Evolutionary conservation across 1,140 invertebrate species (phyloP), one percentile per base, ranked within the genome.

Genomic region (Pogonomyrmex barbatus): DNA sequence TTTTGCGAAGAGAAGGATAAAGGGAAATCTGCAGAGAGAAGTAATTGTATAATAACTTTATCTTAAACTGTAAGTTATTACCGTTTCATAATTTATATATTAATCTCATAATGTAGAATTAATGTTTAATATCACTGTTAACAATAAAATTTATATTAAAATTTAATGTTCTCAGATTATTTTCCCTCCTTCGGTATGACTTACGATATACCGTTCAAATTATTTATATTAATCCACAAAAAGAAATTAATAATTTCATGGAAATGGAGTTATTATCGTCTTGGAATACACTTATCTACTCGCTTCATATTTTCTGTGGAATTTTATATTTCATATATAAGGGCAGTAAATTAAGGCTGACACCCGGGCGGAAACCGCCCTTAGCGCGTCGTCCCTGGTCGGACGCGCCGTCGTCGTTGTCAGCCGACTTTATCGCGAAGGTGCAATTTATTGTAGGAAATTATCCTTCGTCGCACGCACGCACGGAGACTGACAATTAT

Each of bases 361-460:
- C 54, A 50, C 42, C n/a, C 17, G 33, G 30, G 45, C 60, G 62
- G 62, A 47, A 33, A 52, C 39, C 65, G 42, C 12, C 30, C 68
- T 82, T 73, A 82, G 42, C 39, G 67, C 54, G 52, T 81, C 54
- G 52, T 81, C 63, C n/a, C 60, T 36, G 36, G 42, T 65, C 17
- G 76, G 76, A 54, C 76, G 60, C 56, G 42, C 60, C 45, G 50
- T 36, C 47, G 50, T 36, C 47, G 63, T 71, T 82, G 79, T 60
- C 79, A 45, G 60, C 70, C 82, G 58, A 47, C 71, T 85, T 85
- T 85, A 82, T 86, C 63, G 84, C 68, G 52, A 82, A 73, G 67
- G 54, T 86, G 65, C 84, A 82, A 86, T 86, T 86, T 86, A 86
- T 86, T 62, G 84, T 68, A 71, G 63, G 77, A 86, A 86, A 86